Evolutionary conservation across 2,888 invertebrate genomes (phyloP), one percentile per base, ranked within the genome.

Genomic region (Seladonia tumulorum): DNA sequence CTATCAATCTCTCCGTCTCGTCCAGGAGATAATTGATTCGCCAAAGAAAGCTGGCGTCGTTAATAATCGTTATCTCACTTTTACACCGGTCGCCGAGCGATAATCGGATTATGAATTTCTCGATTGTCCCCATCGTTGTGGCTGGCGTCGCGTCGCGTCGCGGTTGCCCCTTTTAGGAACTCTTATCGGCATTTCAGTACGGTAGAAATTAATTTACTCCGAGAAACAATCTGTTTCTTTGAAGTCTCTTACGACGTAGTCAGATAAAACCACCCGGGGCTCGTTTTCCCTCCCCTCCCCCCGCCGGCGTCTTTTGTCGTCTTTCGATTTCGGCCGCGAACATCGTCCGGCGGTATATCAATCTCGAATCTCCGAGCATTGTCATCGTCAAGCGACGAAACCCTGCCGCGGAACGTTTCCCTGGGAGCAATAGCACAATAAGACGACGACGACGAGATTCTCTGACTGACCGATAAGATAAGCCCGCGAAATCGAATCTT

Each of bases 401-500:
- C 49, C 72, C 29, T 63, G 25, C 25, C 25, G 60, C 49, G 45
- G 45, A 68, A 60, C 53, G 39, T 63, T 74, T 70, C 25, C 77
- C 35, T 16, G 29, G 70, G 66, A 85, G 14, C 63, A 47, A 63
- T 10, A 10, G n/a, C 8, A 29, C 45, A 78, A 22, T 18, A 16
- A 70, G 22, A 29, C 25, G 53, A 29, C 53, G 68, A 66, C 35
- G 72, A 57, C 77, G 63, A 12, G 10, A 66, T 63, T 25, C 60
- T 25, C 60, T 7, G 29, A n/a, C 53, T 16, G 25, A 2, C 60
- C 84, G 82, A 87, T 83, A 79, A 90, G 89, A 89, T 89, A 90
- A 90, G 75, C 35, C 70, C 42, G 74, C 75, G 57, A 81, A 86
- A 90, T 89, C 82, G 90, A 83, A 87, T 88, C 88, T 90, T 90